Conservation (phyloP, 1,140 invertebrate genomes). For the Trachymyrmex cornetzi region DNA sequence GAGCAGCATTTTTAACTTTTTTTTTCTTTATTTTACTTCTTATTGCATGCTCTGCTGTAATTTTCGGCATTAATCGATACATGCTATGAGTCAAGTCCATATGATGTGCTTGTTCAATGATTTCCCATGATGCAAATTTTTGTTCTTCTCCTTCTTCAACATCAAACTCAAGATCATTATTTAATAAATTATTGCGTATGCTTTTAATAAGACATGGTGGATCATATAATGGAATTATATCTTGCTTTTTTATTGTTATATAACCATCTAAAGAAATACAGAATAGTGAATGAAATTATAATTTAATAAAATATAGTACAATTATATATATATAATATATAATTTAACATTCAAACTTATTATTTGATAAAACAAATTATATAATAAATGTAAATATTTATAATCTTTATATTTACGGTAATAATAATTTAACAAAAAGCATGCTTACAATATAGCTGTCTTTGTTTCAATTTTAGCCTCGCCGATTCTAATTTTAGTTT, state of each 20-base stretch:
- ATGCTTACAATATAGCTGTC: conserved; percentile 34
- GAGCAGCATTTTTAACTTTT: conserved; percentile 45
- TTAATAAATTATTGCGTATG: conserved; percentile 44
- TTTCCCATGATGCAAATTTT: conserved; percentile 56
- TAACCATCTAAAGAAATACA: conserved; percentile 34
- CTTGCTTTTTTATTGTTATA: conserved; percentile 44
- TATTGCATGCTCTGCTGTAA: conserved; percentile 56
- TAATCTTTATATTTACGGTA: background rate
- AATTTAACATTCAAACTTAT: background rate
- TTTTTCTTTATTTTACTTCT: conserved; percentile 36
- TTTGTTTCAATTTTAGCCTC: background rate
- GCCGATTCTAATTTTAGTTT: conserved; percentile 45
- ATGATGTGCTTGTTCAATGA: conserved; percentile 53
- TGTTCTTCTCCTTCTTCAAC: conserved; percentile 20
- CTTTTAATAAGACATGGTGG: conserved; percentile 44
- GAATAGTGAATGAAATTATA: background rate
- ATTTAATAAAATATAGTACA: background rate
- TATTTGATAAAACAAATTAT: conserved; percentile 4
- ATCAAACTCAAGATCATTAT: conserved; percentile 50
- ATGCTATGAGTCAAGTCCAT: conserved; percentile 44
- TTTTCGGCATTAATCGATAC: conserved; percentile 64
- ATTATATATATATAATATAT: background rate
- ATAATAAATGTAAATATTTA: background rate
- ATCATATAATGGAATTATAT: conserved; percentile 44
- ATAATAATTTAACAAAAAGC: background rate